Percentiles rank a stretch among this genome's conserved stretches.
These are phyloP conservation scores for Panagrolaimus sp. DNA, from an alignment of 1,140 invertebrate genomes.

Conservation along the genomic window DNA sequence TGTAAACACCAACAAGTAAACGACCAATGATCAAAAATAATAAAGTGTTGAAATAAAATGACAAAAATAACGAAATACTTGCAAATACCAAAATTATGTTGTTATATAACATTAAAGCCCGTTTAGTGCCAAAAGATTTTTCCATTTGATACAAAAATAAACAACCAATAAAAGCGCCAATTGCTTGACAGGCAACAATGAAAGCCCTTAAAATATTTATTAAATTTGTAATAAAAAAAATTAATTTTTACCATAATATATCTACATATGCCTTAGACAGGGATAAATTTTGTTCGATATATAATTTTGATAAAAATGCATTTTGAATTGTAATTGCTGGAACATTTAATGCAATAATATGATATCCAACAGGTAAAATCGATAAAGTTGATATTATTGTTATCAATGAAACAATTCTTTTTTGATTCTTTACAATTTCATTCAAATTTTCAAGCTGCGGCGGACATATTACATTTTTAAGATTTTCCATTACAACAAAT, in stretches of 20 bases:
- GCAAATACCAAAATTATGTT: conserved; percentile 23
- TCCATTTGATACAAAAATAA: conserved; percentile 23
- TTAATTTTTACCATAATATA: conserved; percentile 22
- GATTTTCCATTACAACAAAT: too few species aligned
- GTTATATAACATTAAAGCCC: conserved; percentile 19
- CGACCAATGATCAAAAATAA: conserved; percentile 24
- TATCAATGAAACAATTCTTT: background rate
- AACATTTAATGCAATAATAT: conserved; percentile 31
- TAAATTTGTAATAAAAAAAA: background rate
- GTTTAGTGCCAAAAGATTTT: conserved; percentile 23
- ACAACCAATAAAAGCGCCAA: conserved; percentile 28
- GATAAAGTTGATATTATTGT: background rate
- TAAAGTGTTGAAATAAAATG: conserved; percentile 23
- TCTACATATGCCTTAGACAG: background rate
- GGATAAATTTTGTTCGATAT: conserved; percentile 15
- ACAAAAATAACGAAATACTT: conserved; percentile 25
- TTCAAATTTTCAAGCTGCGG: too few species aligned
- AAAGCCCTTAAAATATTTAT: conserved; percentile 16
- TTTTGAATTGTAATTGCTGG: conserved; percentile 28
- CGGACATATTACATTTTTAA: too few species aligned
- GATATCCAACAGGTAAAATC: conserved; percentile 24
- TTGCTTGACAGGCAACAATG: conserved; percentile 23
- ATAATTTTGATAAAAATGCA: conserved; percentile 9
- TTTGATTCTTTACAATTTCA: background rate
- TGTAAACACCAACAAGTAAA: conserved; percentile 27